Base-by-base conservation (phyloP, 2,113 vertebrate genomes). In the Tonatia bakeri region DNA sequence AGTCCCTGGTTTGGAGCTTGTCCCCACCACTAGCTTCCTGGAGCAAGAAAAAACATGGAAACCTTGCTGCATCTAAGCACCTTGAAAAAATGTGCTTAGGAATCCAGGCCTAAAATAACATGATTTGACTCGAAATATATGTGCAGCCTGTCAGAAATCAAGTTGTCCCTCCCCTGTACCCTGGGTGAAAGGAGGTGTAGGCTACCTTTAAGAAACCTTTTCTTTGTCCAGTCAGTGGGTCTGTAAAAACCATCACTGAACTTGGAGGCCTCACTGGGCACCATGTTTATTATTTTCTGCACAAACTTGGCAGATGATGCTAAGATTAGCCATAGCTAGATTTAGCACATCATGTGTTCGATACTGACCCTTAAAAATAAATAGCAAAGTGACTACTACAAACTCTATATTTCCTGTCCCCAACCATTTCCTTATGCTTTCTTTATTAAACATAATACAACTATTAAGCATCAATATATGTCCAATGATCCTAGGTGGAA, bases 81-180 rank as follows among this genome's bases (percentile, higher is more conserved):
- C n/a, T 95, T 97, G 96, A 96, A 70, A 95, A 90, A 95, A 97
- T 91, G 93, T 87, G 64, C 83, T 97, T 89, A 80, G 95, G 61
- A 97, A 96, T 94, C 94, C 95, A 93, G 94, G 91, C 97, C 97
- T 98, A 90, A 97, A 98, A 98, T 96, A 98, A 98, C 96, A 96
- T 98, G 96, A 95, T 96, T 98, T 84, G 73, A 15, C 0, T 97
- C 94, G 93, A 96, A 94, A 97, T 95, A 97, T 90, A 96, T 97
- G 91, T 73, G 89, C 7, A 61, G 79, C 97, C 98, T 97, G 65
- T 97, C 97, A 94, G 90, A 97, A 95, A 84, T 67, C 73, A 77
- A 79, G 61, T 22, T 6, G 20, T 20, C 69, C 6, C 4, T 54
- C 31, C 3, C 19, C 33, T 85, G 65, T 24, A 64, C 16, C 50